These are phyloP conservation scores for Aromia moschata DNA, from an alignment of 2,888 invertebrate species.

Conservation along the genomic window DNA sequence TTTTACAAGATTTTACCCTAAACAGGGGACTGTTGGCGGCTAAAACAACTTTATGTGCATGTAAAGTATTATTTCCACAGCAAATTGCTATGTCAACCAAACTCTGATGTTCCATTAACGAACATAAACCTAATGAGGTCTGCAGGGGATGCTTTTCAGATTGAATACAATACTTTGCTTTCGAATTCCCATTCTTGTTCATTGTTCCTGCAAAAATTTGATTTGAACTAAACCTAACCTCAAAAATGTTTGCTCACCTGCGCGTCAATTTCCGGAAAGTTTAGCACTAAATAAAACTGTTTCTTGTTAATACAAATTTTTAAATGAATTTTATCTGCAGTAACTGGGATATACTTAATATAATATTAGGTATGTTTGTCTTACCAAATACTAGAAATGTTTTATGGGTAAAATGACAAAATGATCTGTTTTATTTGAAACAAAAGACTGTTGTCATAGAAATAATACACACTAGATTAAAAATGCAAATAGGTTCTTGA, in stretches of 20 bases:
- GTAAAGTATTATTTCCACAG: conserved; percentile 78
- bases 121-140: conserved; percentile 74
- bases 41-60: conserved; percentile 78
- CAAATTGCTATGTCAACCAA: conserved; percentile 79
- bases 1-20: conserved; percentile 65
- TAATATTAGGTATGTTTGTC: not conserved
- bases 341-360: not conserved
- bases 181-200: conserved; percentile 31
- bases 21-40: conserved; percentile 79
- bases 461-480: conserved; percentile 24
- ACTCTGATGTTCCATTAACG: conserved; percentile 76
- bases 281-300: no score
- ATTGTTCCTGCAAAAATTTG: conserved; percentile 9
- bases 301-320: not conserved
- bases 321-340: not conserved
- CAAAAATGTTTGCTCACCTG: conserved; percentile 3
- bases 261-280: not conserved
- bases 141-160: conserved; percentile 67
- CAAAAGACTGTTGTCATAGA: conserved; percentile 32
- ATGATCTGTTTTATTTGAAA: conserved; percentile 23
- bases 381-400: conserved; percentile 10
- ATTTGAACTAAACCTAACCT: conserved; percentile 5
- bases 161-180: conserved; percentile 42
- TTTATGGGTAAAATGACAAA: conserved; percentile 18
- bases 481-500: conserved; percentile 1